A percentile compares a stretch with the other conserved stretches of the same genome.
These are phyloP conservation scores for Peromyscus polionotus DNA, from an alignment of 2,113 vertebrate genomes.

Conservation along the genomic window DNA sequence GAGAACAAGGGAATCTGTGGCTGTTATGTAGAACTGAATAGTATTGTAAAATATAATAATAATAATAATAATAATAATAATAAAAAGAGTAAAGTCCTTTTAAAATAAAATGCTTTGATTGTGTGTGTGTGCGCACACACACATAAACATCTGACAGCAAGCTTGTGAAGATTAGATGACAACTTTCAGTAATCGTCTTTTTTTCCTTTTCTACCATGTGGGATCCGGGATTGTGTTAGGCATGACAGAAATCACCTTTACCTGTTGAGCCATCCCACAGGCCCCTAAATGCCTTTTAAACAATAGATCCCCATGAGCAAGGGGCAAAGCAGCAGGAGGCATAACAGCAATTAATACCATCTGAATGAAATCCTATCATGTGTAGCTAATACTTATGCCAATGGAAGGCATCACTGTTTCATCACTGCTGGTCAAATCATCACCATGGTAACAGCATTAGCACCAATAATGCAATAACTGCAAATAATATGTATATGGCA, in stretches of 20 bases:
- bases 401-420: fast-evolving
- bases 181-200: background rate
- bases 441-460: background rate
- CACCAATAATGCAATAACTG: background rate
- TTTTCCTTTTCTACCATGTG: background rate
- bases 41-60: too few species aligned
- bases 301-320: background rate
- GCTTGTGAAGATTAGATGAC: background rate
- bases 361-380: background rate
- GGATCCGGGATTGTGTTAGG: background rate
- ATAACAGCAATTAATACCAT: background rate
- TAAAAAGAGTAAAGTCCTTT: background rate
- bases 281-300: background rate
- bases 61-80: too few species aligned
- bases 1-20: too few species aligned
- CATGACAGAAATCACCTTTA: background rate
- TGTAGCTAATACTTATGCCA: background rate
- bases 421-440: background rate
- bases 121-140: background rate
- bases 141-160: background rate
- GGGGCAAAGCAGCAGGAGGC: background rate
- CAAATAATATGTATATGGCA: background rate
- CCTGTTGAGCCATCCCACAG: background rate
- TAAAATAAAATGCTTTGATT: background rate
- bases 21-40: too few species aligned